These are phyloP conservation scores for Leptobrachium leishanense DNA, from an alignment of 2,113 vertebrate species.

Conservation along the genomic window DNA sequence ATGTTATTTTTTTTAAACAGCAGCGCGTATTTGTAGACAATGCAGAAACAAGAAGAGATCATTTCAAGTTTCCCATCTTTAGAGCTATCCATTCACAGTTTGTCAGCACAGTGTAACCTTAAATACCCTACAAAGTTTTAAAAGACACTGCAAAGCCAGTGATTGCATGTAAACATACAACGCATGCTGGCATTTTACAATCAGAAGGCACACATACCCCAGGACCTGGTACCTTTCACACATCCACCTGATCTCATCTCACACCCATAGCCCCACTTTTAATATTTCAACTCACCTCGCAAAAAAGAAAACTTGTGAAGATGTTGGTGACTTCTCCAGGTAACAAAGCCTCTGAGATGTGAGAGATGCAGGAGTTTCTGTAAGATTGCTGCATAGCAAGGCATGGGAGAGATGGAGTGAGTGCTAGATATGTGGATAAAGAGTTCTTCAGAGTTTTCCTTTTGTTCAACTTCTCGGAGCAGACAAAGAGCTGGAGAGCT, in stretches of 20 bases:
- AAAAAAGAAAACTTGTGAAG: conserved; percentile 31
- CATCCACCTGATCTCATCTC: conserved; percentile 36
- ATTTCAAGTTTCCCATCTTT: neutral
- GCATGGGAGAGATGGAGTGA: conserved; percentile 28
- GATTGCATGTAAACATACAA: neutral
- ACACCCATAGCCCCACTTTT: conserved; percentile 26
- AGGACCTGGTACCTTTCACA: neutral
- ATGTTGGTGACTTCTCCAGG: conserved; percentile 30
- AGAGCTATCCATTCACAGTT: neutral
- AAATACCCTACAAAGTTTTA: neutral
- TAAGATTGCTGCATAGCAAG: conserved; percentile 4
- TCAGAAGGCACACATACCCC: no score
- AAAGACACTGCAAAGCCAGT: neutral
- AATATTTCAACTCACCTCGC: conserved; percentile 38
- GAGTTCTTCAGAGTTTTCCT: conserved; percentile 77
- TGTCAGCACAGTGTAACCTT: neutral
- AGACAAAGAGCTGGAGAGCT: conserved; percentile 76
- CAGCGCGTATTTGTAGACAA: no score
- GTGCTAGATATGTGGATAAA: conserved; percentile 59
- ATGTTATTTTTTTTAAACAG: no score
- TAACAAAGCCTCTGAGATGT: conserved; percentile 26
- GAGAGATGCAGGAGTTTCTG: conserved; percentile 3
- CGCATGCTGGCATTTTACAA: neutral
- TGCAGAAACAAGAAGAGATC: no score
- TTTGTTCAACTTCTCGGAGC: conserved; percentile 78